Base-by-base conservation (phyloP, 2,888 invertebrate genomes). In the Synanthedon tipuliformis region DNA sequence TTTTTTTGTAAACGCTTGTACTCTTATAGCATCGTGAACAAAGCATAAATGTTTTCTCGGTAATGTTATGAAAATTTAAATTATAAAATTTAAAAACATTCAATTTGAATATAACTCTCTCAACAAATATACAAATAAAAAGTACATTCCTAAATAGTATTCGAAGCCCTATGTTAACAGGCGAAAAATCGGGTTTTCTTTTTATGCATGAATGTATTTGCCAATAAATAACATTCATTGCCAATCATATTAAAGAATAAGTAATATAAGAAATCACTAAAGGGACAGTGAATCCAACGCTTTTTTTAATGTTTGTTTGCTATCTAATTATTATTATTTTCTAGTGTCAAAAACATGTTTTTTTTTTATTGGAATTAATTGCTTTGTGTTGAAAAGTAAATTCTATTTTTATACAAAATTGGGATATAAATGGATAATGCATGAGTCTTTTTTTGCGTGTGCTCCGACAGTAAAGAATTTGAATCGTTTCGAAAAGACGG, bases 141-240 rank as follows among this genome's bases (percentile, higher is more conserved):
- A 10, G 2, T 34, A 34, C 34, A 34, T 34, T 34, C 34, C 10
- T 34, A 34, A 34, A 34, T 34, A 10, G 10, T 10, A 34, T 7
- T 34, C 34, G 34, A 2, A 34, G 34, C 10, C 5, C 10, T 34
- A 34, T 34, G 34, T 34, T 34, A 3, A 34, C 10, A 34, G 10
- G 34, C 10, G 10, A 34, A 5, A 23, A 23, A 23, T 23, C 23
- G 23, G 4, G 1, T 34, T 34, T 34, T 34, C 34, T 34, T 8
- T 34, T 2, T 34, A 34, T 34, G 34, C 85, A 83, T 85, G 82
- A 81, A 82, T 81, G 85, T 86, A 79, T 86, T 86, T 86, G 85
- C 85, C 86, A 86, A 86, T 86, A 86, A 85, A 83, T 81, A 76
- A 75, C 50, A 53, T 71, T 61, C 62, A 63, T 70, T 61, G 12